Base-by-base conservation (phyloP, 2,113 vertebrate genomes). In the Chaetodon trifascialis region DNA sequence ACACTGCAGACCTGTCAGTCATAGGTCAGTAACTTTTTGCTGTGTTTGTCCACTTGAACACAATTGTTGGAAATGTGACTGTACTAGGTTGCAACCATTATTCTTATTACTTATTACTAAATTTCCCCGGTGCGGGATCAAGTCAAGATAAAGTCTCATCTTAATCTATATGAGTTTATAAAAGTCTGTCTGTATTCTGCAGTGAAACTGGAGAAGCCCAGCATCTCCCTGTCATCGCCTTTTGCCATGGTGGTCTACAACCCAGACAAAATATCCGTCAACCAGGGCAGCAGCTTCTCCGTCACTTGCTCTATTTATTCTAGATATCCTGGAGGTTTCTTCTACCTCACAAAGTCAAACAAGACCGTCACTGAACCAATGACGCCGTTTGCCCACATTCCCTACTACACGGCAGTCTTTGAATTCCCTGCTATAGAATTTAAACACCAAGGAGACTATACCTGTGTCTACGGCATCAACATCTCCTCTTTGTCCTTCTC, bases 141-240 rank as follows among this genome's bases (percentile, higher is more conserved):
- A n/a, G n/a, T n/a, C n/a, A n/a, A n/a, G n/a, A n/a, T n/a, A n/a
- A 30, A 30, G 30, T 30, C 30, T 30, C 3, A 30, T 30, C 30
- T 30, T 17, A 19, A 25, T 63, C 38, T 30, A 5, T 44, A 16
- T 47, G 3, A 51, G 9, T 23, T 44, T 69, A 2, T 78, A 21
- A 59, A 59, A 65, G 4, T 52, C 5, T 38, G 4, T 65, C 21
- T 86, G 30, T 67, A 1, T 16, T 74, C 7, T 73, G n/a, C 78
- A 94, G 93, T 93, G 47, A 87, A 54, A 15, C 11, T 94, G 71
- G 92, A 91, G 19, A 84, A n/a, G 10, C 93, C 93, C 71, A 85
- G 17, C 36, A 87, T 94, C 68, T 86, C 90, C 44, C 51, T 94
- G 60, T 60, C 87, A 0, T 91, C 92, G 15, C 82, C 83, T 34